These are phyloP conservation scores for Fratercula arctica DNA, from an alignment of 2,797 vertebrate genomes.

Conservation along the genomic window DNA sequence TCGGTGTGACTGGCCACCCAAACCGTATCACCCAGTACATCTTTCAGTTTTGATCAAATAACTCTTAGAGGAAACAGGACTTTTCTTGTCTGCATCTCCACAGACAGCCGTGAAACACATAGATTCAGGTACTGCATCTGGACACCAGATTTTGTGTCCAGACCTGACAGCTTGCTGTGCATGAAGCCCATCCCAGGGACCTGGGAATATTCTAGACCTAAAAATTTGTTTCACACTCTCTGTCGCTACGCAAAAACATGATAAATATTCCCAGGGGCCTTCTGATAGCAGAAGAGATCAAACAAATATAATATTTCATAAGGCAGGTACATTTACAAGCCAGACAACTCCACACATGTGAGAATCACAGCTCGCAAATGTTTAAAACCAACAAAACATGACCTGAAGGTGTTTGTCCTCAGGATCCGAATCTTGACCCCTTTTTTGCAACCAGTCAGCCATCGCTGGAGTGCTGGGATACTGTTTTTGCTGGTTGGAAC, in stretches of 20 bases:
- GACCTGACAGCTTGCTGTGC: neutral
- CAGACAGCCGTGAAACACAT: neutral
- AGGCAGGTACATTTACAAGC: neutral
- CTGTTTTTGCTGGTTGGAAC: neutral
- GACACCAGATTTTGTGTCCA: neutral
- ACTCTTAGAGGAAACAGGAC: neutral
- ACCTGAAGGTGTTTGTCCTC: neutral
- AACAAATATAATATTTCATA: neutral
- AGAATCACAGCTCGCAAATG: neutral
- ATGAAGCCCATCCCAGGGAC: neutral
- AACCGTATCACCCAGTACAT: neutral
- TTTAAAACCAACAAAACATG: neutral
- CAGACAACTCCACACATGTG: neutral
- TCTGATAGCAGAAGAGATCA: neutral
- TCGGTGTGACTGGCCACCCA: neutral
- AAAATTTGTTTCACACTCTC: neutral
- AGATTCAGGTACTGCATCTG: neutral
- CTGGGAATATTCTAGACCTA: neutral
- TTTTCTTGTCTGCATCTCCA: neutral
- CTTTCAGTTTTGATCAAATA: neutral
- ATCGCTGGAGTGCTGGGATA: rapidly evolving
- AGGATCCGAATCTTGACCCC: neutral
- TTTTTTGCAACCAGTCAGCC: neutral
- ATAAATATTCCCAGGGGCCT: neutral
- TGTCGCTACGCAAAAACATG: neutral